Percentiles rank a stretch among this genome's conserved stretches.
Conservation (phyloP, 2,888 invertebrate genomes). For the Meandrusa payeni region DNA sequence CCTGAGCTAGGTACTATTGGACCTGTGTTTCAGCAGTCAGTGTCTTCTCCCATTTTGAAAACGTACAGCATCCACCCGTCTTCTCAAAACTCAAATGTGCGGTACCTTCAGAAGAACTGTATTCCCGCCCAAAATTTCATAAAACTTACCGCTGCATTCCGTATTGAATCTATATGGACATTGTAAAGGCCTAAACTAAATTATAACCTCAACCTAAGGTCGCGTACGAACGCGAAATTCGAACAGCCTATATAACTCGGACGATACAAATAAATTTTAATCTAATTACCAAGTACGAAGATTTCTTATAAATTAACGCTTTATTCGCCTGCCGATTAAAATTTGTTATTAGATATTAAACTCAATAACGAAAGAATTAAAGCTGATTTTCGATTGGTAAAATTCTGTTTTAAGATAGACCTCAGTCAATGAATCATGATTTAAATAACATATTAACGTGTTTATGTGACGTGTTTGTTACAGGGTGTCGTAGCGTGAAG, state of each 20-base stretch:
- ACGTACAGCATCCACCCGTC: no score
- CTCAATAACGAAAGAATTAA: not conserved
- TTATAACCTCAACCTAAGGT: slow-evolving; percentile 17
- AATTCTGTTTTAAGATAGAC: not conserved
- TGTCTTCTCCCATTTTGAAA: no score
- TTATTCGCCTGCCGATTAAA: not conserved
- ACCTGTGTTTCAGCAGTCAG: no score
- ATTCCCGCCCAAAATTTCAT: no score
- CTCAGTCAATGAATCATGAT: slow-evolving; percentile 18
- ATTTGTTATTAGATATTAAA: not conserved
- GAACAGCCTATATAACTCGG: not conserved
- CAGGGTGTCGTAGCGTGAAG: slow-evolving; percentile 4
- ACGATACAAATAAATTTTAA: not conserved
- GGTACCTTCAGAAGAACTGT: no score
- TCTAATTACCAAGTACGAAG: not conserved
- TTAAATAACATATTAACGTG: slow-evolving; percentile 18
- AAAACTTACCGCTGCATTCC: no score
- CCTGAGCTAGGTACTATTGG: no score
- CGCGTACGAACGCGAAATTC: not conserved
- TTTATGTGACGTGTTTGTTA: not conserved
- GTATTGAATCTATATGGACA: not conserved
- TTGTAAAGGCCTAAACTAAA: slow-evolving; percentile 18
- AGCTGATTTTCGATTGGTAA: not conserved
- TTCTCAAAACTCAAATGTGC: no score
- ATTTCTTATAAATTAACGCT: not conserved